phyloP scores from a whole-genome alignment of 2,888 invertebrate species.

The Pasiphila rectangulata region DNA sequence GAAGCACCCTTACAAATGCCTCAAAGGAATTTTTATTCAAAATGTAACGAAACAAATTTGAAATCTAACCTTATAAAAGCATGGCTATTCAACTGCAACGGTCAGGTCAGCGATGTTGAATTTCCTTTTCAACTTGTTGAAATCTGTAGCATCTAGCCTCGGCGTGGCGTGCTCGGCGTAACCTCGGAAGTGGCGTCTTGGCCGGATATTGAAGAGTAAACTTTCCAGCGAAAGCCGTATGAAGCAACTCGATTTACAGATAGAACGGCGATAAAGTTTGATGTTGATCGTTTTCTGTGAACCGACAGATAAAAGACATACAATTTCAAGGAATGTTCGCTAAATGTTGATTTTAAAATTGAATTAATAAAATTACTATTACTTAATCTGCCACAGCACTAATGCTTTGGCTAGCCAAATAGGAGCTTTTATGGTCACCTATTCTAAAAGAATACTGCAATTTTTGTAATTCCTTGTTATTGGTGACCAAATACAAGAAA shows the following conservation, averaged over 20 bases:
- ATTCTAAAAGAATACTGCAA: too few species aligned
- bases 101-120: constrained; percentile 14
- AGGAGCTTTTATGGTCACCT: too few species aligned
- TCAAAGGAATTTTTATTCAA: constrained; percentile 19
- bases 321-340: too few species aligned
- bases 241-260: constrained; percentile 5
- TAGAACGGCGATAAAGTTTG: neutral
- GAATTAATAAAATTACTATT: neutral
- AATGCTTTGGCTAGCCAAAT: too few species aligned
- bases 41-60: constrained; percentile 23
- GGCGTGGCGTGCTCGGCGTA: too few species aligned
- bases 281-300: neutral
- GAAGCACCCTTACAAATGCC: constrained; percentile 8
- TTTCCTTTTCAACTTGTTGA: constrained; percentile 22
- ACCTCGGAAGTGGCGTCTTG: constrained; percentile 40
- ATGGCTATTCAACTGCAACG: constrained; percentile 2
- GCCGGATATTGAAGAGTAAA: constrained; percentile 48
- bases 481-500: too few species aligned
- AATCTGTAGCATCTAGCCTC: constrained; percentile 15
- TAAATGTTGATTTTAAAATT: too few species aligned
- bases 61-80: constrained; percentile 1
- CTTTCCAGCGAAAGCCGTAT: constrained; percentile 17
- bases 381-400: too few species aligned
- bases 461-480: too few species aligned
- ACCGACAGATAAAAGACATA: too few species aligned